phyloP scores from a whole-genome alignment of 2,797 vertebrate species.

The Staurois parvus region DNA sequence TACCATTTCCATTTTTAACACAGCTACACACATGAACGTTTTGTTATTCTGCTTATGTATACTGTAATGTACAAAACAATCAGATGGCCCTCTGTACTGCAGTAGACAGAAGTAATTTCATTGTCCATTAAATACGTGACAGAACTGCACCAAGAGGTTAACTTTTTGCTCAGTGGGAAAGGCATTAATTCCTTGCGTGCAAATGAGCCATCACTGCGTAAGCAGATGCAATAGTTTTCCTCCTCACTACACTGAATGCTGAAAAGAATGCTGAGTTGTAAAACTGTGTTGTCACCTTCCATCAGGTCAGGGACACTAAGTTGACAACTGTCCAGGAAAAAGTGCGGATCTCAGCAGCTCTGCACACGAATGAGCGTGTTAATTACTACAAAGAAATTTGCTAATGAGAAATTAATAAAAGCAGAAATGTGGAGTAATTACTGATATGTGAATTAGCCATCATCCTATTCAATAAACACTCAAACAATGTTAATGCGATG shows the following conservation, averaged over 20 bases:
- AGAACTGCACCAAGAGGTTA: conserved; percentile 44
- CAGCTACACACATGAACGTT: neutral
- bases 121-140: conserved; percentile 49
- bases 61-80: neutral
- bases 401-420: conserved; percentile 31
- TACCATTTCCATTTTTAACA: neutral
- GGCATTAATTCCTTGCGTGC: conserved; percentile 34
- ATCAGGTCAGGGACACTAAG: conserved; percentile 27
- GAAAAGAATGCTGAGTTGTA: conserved; percentile 32
- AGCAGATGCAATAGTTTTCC: conserved; percentile 31
- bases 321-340: conserved; percentile 9
- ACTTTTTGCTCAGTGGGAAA: conserved; percentile 41
- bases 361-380: conserved; percentile 8
- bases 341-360: conserved; percentile 3
- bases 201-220: conserved; percentile 41
- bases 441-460: too few relatives aligned
- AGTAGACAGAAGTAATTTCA: conserved; percentile 35
- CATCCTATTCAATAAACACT: too few relatives aligned
- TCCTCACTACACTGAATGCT: conserved; percentile 17
- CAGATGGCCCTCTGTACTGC: neutral
- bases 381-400: conserved; percentile 11
- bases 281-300: conserved; percentile 42
- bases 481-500: too few relatives aligned
- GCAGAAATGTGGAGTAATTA: too few relatives aligned
- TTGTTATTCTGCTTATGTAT: neutral